Base-by-base conservation (phyloP, 2,113 vertebrate species). In the Oceanites oceanicus region DNA sequence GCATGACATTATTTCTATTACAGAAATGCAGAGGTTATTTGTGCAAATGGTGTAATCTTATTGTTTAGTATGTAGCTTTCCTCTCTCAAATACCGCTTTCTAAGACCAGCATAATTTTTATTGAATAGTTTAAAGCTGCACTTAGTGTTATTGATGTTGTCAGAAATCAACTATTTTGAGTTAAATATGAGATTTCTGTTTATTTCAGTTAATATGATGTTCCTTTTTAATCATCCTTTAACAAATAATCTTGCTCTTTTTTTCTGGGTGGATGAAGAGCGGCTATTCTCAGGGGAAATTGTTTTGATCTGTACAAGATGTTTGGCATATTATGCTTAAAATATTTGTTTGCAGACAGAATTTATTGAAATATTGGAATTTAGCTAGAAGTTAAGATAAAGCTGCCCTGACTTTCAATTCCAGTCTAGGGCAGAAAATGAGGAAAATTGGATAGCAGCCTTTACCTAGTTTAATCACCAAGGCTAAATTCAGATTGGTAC, bases 111-210 rank as follows among this genome's bases (percentile, higher is more conserved):
- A 10, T 70, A 72, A 50, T 61, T 94, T 92, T 91, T 95, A 95
- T 84, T 87, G 83, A 94, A 42, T 66, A 79, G 36, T 45, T 92
- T 79, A 91, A 95, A 97, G 40, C 87, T 92, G 89, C 89, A 95
- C 91, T 95, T 92, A 91, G 13, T 79, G 18, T 94, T 94, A 96
- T 90, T 97, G 91, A 73, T 85, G 71, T 92, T 76, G 52, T 74
- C 66, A 94, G 74, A 85, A 89, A 75, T 73, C 52, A 72, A 70
- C n/a, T 84, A 11, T 91, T 95, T 88, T 58, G 49, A 78, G 53
- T 82, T 94, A 92, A 94, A 85, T 78, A 62, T 56, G 76, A 79
- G 29, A 30, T 55, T 93, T 78, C 76, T 82, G 22, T 81, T 97
- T 87, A 75, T 86, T 86, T 88, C 26, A 6, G 55, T 70, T 88